Percentiles rank a stretch among this genome's conserved stretches.
Evolutionary conservation across 2,113 vertebrate genomes (phyloP).

Genomic region (Ammodytes marinus): DNA sequence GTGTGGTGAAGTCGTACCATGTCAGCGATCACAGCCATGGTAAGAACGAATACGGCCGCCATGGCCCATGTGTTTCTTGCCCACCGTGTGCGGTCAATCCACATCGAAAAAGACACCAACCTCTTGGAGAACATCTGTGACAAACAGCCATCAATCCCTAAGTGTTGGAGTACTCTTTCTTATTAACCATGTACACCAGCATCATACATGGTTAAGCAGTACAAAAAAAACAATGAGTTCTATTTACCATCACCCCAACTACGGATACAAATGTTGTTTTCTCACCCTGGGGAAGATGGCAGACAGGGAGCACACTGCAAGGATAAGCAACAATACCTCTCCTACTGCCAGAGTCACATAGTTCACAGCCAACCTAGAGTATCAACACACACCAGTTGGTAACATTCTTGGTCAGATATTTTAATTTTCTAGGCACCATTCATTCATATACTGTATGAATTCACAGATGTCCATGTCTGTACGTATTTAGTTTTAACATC

Average conservation of each 20-base stretch:
- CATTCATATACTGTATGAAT: neutral
- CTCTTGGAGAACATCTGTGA: constrained; percentile 90
- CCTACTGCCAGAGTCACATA: constrained; percentile 93
- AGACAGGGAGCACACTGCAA: constrained; percentile 92
- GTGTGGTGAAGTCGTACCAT: constrained; percentile 87
- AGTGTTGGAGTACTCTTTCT: neutral
- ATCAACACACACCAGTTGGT: constrained; percentile 17
- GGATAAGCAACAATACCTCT: constrained; percentile 89
- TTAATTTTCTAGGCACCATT: too few species aligned
- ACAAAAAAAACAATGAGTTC: neutral
- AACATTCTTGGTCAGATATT: neutral
- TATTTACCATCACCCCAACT: neutral
- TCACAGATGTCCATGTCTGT: neutral
- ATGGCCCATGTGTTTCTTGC: constrained; percentile 97
- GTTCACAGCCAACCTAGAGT: constrained; percentile 89
- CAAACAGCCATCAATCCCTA: constrained; percentile 8
- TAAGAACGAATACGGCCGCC: constrained; percentile 94
- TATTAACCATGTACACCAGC: neutral
- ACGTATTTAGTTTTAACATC: neutral
- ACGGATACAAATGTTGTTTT: neutral
- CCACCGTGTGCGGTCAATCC: constrained; percentile 96
- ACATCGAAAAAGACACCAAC: constrained; percentile 93
- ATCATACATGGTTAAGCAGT: neutral
- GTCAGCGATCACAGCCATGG: constrained; percentile 92
- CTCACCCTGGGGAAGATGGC: constrained; percentile 94